Base-by-base conservation (phyloP, 2,113 vertebrate species). In the Pachypanchax playfairii region DNA sequence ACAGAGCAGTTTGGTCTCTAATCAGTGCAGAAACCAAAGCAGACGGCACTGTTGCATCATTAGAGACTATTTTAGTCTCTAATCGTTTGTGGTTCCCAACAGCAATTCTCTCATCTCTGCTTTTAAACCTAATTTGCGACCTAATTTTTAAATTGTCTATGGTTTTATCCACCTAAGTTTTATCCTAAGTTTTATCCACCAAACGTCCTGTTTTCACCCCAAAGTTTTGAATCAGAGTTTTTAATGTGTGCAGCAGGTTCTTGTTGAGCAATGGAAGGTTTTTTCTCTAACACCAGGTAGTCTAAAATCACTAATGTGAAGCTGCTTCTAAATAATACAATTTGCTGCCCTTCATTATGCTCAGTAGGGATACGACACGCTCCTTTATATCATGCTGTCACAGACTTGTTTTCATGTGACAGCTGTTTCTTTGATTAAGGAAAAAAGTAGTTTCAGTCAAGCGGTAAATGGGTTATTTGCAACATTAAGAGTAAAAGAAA, bases 41-140 rank as follows among this genome's bases (percentile, higher is more conserved):
- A 79, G 73, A 72, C 72, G 64, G 72, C 44, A 49, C 50, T 48
- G 35, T 71, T 79, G 57, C 42, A 75, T 83, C 77, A 83, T 77
- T 56, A 61, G 44, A 38, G 51, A 18, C 60, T 75, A 56, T 74
- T 77, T 39, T 65, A 73, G 60, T 72, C 68, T 22, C 52, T 55
- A 42, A 64, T 84, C 70, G 64, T 72, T 55, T 51, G 50, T 33
- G 65, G 60, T 65, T 68, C 58, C 70, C 58, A 69, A 43, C 47
- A 70, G 60, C 55, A 44, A 77, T 77, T 68, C 53, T 82, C 67
- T 63, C 66, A 42, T 21, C 54, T 42, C 50, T 60, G 69, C 10
- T 65, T 50, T 79, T 79, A 38, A 63, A 81, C 65, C 20, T 65
- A 73, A 59, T 42, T 57, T 64, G 36, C 61, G n/a, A 20, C 33